Evolutionary conservation across 2,888 invertebrate species (phyloP), one percentile per base, ranked within the genome.

Genomic region (Patella depressa): DNA sequence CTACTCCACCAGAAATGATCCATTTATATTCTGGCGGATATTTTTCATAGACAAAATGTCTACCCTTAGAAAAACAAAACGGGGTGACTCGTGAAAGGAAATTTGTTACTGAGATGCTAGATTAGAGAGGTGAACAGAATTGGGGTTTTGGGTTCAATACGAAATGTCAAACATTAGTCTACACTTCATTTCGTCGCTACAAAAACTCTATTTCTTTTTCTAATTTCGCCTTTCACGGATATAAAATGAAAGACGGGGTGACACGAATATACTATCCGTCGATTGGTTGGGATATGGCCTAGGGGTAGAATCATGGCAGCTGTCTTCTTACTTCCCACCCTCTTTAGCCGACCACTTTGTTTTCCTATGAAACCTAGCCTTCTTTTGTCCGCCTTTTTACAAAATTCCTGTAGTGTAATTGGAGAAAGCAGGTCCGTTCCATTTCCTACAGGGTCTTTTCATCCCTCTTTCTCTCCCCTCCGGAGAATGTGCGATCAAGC

Each of bases 281-380:
- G 19, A 24, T 19, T 24, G 65, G 19, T 24, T 65, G 19, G 24
- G 65, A 65, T 65, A 7, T 65, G 24, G 65, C 65, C 65, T 65
- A 24, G 65, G 65, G 65, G 65, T 65, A 65, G 65, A 19, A 45
- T 65, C 19, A 65, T 65, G 65, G 65, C 65, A 65, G 65, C 65
- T 65, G 65, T 65, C 65, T 19, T 24, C 65, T 65, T 65, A 65
- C 65, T 65, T 65, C 65, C 65, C 65, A 65, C 65, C 65, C 65
- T 65, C 65, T 65, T 19, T 24, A 65, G 24, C 19, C 65, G 65
- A 65, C 76, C 45, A 29, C 55, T 57, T 72, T 76, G 76, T 76
- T 76, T 76, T 76, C 71, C 59, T 76, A 76, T 71, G 76, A 76
- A 76, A 76, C 57, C 71, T 76, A 72, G 57, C 34, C 54, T 55